Conservation (phyloP, 53 echinoderm and acorn worm genomes). For the Holothuria scabra region DNA sequence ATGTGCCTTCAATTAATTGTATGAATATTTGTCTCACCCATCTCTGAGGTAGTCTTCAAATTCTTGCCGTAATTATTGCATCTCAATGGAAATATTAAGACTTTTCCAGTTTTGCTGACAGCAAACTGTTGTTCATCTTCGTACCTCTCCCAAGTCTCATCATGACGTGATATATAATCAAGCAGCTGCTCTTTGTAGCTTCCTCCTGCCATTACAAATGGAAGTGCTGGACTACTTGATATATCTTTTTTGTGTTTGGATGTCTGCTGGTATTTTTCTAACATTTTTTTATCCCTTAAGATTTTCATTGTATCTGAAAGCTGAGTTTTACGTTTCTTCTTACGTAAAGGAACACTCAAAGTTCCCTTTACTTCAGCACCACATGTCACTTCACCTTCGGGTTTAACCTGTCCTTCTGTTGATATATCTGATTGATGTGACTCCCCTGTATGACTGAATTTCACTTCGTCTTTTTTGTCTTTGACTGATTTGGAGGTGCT, state of each 20-base stretch:
- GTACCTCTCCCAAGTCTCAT: slow-evolving; percentile 21
- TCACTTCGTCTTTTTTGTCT: too few relatives aligned
- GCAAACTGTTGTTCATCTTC: slow-evolving; percentile 27
- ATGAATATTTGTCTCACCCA: neutral
- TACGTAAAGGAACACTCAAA: neutral
- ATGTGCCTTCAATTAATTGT: too few relatives aligned
- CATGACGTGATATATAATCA: slow-evolving; percentile 32
- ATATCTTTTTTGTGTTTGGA: neutral
- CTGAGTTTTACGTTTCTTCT: neutral
- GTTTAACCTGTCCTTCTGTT: too few relatives aligned
- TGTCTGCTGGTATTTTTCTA: slow-evolving; percentile 9
- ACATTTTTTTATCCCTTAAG: slow-evolving; percentile 38
- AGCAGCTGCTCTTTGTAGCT: slow-evolving; percentile 27
- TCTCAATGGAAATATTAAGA: slow-evolving; percentile 60
- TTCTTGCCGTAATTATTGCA: neutral
- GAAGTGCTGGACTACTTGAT: neutral
- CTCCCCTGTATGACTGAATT: too few relatives aligned
- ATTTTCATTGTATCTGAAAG: slow-evolving; percentile 30
- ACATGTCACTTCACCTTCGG: too few relatives aligned
- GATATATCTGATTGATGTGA: too few relatives aligned
- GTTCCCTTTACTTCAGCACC: too few relatives aligned
- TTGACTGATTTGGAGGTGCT: too few relatives aligned
- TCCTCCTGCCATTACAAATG: neutral
- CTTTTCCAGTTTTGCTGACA: slow-evolving; percentile 59
- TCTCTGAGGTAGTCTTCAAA: neutral